Evolutionary conservation across 2,888 invertebrate species (phyloP).

Genomic region (Parascotia fuliginaria): DNA sequence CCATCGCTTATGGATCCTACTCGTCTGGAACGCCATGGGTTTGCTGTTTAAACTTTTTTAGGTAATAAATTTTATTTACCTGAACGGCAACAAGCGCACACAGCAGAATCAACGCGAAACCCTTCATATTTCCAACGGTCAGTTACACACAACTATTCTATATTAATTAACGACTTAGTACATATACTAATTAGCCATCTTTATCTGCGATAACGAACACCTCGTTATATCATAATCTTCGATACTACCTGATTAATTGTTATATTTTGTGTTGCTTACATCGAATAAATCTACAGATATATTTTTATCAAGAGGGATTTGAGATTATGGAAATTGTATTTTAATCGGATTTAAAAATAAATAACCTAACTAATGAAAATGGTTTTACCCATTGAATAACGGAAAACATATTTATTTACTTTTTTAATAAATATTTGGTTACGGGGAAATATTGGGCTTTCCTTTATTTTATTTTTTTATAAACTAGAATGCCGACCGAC

Average conservation of each 20-base stretch:
- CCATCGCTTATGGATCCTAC: too few species aligned
- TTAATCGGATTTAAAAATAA: conserved; percentile 8
- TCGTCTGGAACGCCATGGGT: too few species aligned
- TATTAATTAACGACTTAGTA: conserved; percentile 36
- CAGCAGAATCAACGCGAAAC: conserved; percentile 63
- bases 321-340: conserved; percentile 21
- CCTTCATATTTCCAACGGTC: conserved; percentile 66
- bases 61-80: too few species aligned
- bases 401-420: too few species aligned
- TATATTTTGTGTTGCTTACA: conserved; percentile 24
- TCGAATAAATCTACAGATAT: conserved; percentile 49
- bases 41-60: too few species aligned
- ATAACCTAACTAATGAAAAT: too few species aligned
- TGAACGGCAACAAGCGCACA: conserved; percentile 68
- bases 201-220: conserved; percentile 39
- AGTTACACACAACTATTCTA: conserved; percentile 37
- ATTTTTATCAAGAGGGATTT: conserved; percentile 27
- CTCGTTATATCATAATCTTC: conserved; percentile 51
- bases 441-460: too few species aligned
- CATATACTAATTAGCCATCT: conserved; percentile 38
- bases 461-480: too few species aligned
- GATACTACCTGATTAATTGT: too few species aligned
- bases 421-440: too few species aligned
- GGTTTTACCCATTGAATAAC: too few species aligned
- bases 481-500: too few species aligned